Conservation (phyloP, 1,140 invertebrate species). For the Nomia melanderi region DNA sequence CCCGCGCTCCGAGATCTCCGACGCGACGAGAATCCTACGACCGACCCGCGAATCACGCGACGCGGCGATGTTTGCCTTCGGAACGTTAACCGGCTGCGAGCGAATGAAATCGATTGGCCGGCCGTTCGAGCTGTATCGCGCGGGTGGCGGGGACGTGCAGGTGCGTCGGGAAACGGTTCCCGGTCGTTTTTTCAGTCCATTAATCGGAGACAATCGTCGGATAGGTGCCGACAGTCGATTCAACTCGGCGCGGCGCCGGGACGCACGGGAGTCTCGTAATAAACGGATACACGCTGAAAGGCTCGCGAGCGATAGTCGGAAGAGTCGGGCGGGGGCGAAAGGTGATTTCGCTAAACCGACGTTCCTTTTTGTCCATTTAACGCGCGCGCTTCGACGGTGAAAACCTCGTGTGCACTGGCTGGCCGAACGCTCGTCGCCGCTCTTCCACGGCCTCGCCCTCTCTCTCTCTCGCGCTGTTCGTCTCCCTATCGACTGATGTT, state of each 20-base stretch:
- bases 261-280: background rate
- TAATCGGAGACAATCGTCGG: slow-evolving; percentile 8
- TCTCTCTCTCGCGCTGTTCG: slow-evolving; percentile 3
- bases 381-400: background rate
- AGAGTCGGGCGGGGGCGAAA: slow-evolving; percentile 12
- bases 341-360: slow-evolving; percentile 46
- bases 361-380: slow-evolving; percentile 44
- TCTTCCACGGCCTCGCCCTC: background rate
- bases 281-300: slow-evolving; percentile 18
- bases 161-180: too few relatives aligned
- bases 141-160: too few relatives aligned
- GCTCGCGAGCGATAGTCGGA: background rate
- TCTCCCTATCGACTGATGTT: slow-evolving; percentile 46
- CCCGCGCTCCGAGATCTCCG: too few relatives aligned
- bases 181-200: background rate
- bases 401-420: too few relatives aligned
- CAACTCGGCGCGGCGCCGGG: too few relatives aligned
- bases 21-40: too few relatives aligned
- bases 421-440: too few relatives aligned
- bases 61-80: too few relatives aligned
- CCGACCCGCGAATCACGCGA: too few relatives aligned
- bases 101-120: too few relatives aligned
- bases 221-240: slow-evolving; percentile 4
- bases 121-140: too few relatives aligned
- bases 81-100: too few relatives aligned